Conservation (phyloP, 2,113 vertebrate species). For the Hemiscyllium ocellatum region DNA sequence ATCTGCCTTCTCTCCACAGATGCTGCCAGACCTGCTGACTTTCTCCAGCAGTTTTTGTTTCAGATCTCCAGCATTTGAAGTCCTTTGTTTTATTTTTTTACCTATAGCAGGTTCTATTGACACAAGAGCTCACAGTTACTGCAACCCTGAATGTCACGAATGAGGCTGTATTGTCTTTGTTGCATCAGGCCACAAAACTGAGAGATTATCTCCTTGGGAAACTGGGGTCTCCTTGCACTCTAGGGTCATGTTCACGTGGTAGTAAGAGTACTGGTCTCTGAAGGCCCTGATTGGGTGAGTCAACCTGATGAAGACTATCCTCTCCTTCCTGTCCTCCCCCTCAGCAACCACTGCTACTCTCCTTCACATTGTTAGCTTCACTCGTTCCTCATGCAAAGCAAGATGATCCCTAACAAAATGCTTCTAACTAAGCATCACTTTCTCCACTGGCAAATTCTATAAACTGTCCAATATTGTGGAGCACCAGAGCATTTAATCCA, state of each 20-base stretch:
- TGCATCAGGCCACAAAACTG: neutral
- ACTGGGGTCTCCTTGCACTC: neutral
- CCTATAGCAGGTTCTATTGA: neutral
- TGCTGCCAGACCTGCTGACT: no score
- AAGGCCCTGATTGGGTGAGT: neutral
- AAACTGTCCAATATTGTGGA: neutral
- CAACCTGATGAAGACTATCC: neutral
- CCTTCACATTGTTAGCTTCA: neutral
- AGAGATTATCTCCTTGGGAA: neutral
- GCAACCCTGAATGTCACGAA: neutral
- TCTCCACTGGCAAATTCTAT: neutral
- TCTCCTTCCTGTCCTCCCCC: neutral
- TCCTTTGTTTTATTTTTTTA: no score
- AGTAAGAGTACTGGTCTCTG: neutral
- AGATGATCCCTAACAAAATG: neutral
- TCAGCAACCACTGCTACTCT: neutral
- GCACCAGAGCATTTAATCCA: neutral
- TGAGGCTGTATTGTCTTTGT: neutral
- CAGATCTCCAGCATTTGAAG: no score
- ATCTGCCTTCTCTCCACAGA: no score
- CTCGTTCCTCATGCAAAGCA: neutral
- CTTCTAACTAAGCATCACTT: neutral
- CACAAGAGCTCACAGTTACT: neutral
- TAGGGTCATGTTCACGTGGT: neutral
- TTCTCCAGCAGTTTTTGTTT: no score